Percentiles rank a stretch among this genome's conserved stretches.
Conservation (phyloP, 2,888 invertebrate species). For the Trisateles emortualis region DNA sequence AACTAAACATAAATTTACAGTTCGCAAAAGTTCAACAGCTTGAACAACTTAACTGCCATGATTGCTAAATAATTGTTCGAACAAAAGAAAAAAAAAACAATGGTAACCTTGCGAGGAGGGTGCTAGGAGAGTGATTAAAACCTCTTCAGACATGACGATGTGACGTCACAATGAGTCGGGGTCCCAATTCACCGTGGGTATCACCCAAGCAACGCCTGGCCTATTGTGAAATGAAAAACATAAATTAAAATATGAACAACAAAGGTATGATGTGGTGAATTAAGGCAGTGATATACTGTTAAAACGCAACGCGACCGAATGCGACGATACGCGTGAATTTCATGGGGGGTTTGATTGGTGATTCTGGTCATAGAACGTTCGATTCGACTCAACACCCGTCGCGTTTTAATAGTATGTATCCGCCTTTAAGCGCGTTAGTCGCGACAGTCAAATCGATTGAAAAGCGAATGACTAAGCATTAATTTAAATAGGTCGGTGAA, state of each 20-base stretch:
- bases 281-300: too few relatives aligned
- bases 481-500: too few relatives aligned
- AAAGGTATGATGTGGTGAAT: conserved; percentile 37
- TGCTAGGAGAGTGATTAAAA: conserved; percentile 51
- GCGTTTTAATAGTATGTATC: too few relatives aligned
- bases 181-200: conserved; percentile 79
- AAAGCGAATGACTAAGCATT: too few relatives aligned
- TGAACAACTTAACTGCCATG: conserved; percentile 10
- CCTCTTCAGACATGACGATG: conserved; percentile 36
- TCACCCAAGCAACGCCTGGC: conserved; percentile 76
- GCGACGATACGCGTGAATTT: too few relatives aligned
- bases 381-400: too few relatives aligned
- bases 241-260: conserved; percentile 26
- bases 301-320: too few relatives aligned
- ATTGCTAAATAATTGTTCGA: conserved; percentile 41
- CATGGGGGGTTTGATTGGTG: too few relatives aligned
- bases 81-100: conserved; percentile 56
- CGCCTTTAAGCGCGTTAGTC: too few relatives aligned
- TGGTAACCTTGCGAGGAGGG: conserved; percentile 58
- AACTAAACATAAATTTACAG: neutral
- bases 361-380: too few relatives aligned
- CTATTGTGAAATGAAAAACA: conserved; percentile 50
- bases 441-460: too few relatives aligned
- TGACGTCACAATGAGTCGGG: conserved; percentile 67
- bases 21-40: conserved; percentile 13